These are phyloP conservation scores for Falco columbarius DNA, from an alignment of 2,797 vertebrate genomes.

Conservation along the genomic window DNA sequence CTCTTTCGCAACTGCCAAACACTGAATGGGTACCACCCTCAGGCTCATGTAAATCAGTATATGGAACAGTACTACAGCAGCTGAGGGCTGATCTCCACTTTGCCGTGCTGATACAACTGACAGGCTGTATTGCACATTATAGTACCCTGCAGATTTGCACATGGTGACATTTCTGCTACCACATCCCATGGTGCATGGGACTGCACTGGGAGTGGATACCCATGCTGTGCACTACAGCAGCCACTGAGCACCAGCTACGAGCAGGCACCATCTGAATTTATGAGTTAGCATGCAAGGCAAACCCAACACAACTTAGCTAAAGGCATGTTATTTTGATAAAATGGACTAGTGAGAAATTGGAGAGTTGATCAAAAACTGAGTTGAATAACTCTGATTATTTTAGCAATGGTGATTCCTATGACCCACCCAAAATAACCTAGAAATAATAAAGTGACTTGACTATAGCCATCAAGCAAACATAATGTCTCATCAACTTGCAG, in stretches of 20 bases:
- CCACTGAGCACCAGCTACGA: neutral
- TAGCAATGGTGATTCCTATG: neutral
- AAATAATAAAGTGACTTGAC: neutral
- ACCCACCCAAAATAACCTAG: neutral
- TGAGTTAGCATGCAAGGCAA: fast-evolving
- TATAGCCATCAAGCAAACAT: neutral
- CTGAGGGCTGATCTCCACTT: neutral
- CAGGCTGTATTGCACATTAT: neutral
- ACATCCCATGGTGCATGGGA: fast-evolving
- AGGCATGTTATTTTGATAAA: neutral
- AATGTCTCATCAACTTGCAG: neutral
- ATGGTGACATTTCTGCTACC: neutral
- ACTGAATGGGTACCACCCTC: neutral
- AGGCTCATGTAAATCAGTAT: neutral
- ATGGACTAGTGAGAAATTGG: neutral
- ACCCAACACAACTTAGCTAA: neutral
- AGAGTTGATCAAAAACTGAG: neutral
- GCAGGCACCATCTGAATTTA: neutral
- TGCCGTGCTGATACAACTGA: neutral
- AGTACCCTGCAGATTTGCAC: neutral
- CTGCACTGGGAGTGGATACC: neutral
- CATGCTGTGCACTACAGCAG: neutral
- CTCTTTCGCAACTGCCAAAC: neutral
- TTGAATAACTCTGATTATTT: neutral
- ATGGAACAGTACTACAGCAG: neutral